These are phyloP conservation scores for Anoplopoma fimbria DNA, from an alignment of 2,113 vertebrate species.

Conservation along the genomic window DNA sequence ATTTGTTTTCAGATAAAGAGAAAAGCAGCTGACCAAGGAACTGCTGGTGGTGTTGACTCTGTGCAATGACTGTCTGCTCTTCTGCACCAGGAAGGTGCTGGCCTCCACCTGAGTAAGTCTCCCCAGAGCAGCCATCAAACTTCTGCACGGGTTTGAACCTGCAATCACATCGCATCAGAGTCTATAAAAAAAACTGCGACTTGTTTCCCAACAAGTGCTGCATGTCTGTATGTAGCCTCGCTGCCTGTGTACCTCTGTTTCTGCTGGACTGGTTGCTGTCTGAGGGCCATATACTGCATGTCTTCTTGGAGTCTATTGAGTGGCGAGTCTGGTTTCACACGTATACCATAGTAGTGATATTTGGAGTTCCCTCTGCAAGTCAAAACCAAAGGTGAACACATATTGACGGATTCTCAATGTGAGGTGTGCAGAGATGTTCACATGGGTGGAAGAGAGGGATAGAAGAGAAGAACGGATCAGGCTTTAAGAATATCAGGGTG, in stretches of 20 bases:
- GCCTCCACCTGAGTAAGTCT: slow-evolving; percentile 84
- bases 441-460: neutral
- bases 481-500: neutral
- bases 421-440: neutral
- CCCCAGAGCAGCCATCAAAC: slow-evolving; percentile 87
- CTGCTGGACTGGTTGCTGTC: slow-evolving; percentile 96
- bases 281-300: slow-evolving; percentile 96
- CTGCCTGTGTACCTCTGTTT: slow-evolving; percentile 89
- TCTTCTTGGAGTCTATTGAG: slow-evolving; percentile 97
- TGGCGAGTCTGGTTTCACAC: slow-evolving; percentile 96
- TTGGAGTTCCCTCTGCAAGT: slow-evolving; percentile 95
- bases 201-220: neutral
- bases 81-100: slow-evolving; percentile 84
- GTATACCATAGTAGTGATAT: slow-evolving; percentile 98
- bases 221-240: neutral
- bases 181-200: neutral
- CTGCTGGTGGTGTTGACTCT: slow-evolving; percentile 98
- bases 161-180: slow-evolving; percentile 19
- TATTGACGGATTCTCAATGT: neutral
- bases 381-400: neutral
- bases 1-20: neutral
- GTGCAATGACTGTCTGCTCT: slow-evolving; percentile 92
- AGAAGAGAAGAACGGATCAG: neutral
- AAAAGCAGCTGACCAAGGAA: slow-evolving; percentile 88
- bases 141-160: slow-evolving; percentile 95